A percentile compares a stretch with the other conserved stretches of the same genome.
These are phyloP conservation scores for Cnemophilus loriae DNA, from an alignment of 2,113 vertebrate species.

Conservation along the genomic window DNA sequence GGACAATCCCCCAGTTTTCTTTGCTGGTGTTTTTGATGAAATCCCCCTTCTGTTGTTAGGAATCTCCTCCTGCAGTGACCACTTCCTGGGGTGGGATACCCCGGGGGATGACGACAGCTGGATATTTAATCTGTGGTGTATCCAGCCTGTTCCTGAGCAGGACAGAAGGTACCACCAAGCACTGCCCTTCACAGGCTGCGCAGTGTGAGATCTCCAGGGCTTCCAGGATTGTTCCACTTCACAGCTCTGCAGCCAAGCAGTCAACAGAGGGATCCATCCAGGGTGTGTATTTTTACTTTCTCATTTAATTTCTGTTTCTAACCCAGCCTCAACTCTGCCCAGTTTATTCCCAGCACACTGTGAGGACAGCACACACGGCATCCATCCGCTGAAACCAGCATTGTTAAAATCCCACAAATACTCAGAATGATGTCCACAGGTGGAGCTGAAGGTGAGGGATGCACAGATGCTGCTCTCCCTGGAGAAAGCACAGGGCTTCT, in stretches of 20 bases:
- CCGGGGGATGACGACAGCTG: accelerated
- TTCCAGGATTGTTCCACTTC: neutral
- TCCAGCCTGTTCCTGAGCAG: neutral
- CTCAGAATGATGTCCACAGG: accelerated
- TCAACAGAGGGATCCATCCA: neutral
- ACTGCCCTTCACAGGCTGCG: neutral
- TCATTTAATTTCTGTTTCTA: neutral
- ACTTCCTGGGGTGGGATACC: neutral
- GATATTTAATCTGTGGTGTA: neutral
- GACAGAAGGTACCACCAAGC: neutral
- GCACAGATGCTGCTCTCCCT: neutral
- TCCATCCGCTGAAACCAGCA: neutral
- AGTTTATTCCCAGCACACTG: neutral
- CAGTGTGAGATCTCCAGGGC: neutral
- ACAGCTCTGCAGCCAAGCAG: neutral
- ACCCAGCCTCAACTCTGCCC: neutral
- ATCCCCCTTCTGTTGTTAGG: neutral
- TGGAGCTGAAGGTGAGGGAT: neutral
- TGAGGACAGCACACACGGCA: neutral
- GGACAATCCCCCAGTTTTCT: neutral
- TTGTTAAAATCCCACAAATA: neutral
- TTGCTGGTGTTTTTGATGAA: neutral
- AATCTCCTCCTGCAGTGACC: neutral
- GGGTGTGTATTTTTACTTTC: neutral
- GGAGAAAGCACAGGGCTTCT: neutral